Base-by-base conservation (phyloP, 2,113 vertebrate genomes). In the Myodes glareolus region DNA sequence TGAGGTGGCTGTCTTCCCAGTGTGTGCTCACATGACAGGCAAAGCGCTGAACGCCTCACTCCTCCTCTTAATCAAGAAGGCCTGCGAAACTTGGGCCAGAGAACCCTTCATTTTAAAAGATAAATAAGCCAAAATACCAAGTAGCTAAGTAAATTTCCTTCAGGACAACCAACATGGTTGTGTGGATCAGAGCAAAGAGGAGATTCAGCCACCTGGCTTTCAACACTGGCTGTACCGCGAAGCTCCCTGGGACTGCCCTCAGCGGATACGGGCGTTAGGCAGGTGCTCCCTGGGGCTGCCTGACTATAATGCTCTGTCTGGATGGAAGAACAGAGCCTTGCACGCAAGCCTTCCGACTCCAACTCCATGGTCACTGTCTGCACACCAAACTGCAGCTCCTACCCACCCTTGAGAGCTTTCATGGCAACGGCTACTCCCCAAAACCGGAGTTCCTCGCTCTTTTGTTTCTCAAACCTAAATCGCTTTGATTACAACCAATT, bases 401-500 rank as follows among this genome's bases (percentile, higher is more conserved):
- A 76, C 29, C 33, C 21, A 0, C 33, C 68, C 2, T 63, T 52
- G 67, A 36, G 72, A 67, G 67, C 27, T 95, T 90, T 67, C 88
- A 93, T 4, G 90, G 50, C 14, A 88, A 82, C 6, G 81, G 75
- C 39, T 88, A 92, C n/a, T 94, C 47, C 14, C 47, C 68, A 47
- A 67, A 31, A 86, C 52, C 67, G 70, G 84, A 90, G 50, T 33
- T 52, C 19, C 77, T 90, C 75, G 4, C 29, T 86, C 91, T 88
- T 92, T 91, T 72, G 75, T 95, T 92, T 76, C 65, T 73, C 81
- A 88, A 82, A 27, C 55, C 70, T 92, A 95, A 93, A 94, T 97
- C 84, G 73, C 39, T 95, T 94, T 94, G 76, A 96, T 96, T 97
- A 91, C 70, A 92, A 87, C 70, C 72, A 92, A 73, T 92, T 91